Conservation (phyloP, 1,140 invertebrate genomes). For the Bombus confusus region DNA sequence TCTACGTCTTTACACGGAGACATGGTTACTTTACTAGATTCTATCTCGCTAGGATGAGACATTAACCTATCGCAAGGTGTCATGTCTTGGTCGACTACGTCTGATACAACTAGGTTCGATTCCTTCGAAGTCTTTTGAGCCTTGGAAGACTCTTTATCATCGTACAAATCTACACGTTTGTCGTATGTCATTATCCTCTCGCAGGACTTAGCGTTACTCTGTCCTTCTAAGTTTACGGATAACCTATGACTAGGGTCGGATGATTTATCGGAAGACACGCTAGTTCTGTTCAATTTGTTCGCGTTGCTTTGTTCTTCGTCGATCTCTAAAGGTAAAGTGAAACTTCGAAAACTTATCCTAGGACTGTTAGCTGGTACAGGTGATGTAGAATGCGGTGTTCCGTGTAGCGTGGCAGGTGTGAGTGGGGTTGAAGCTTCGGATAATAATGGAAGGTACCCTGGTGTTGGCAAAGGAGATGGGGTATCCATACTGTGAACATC, state of each 20-base stretch:
- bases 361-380: constrained; percentile 75
- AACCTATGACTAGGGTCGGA: constrained; percentile 77
- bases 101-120: constrained; percentile 45
- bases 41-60: constrained; percentile 63
- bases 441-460: constrained; percentile 78
- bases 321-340: constrained; percentile 78
- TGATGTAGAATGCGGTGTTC: constrained; percentile 74
- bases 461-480: constrained; percentile 79
- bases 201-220: constrained; percentile 65
- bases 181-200: constrained; percentile 71
- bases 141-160: constrained; percentile 55
- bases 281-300: constrained; percentile 60
- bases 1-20: constrained; percentile 38
- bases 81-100: constrained; percentile 77
- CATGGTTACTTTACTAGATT: constrained; percentile 16
- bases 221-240: constrained; percentile 68
- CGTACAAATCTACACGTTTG: constrained; percentile 48
- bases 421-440: constrained; percentile 80
- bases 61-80: constrained; percentile 74
- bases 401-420: constrained; percentile 75
- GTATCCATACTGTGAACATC: constrained; percentile 80
- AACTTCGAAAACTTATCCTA: constrained; percentile 81
- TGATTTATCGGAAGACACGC: constrained; percentile 71
- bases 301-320: constrained; percentile 63
- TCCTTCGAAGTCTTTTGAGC: constrained; percentile 53